Conservation (phyloP, 2,888 invertebrate genomes). For the Ophion ventricosus region DNA sequence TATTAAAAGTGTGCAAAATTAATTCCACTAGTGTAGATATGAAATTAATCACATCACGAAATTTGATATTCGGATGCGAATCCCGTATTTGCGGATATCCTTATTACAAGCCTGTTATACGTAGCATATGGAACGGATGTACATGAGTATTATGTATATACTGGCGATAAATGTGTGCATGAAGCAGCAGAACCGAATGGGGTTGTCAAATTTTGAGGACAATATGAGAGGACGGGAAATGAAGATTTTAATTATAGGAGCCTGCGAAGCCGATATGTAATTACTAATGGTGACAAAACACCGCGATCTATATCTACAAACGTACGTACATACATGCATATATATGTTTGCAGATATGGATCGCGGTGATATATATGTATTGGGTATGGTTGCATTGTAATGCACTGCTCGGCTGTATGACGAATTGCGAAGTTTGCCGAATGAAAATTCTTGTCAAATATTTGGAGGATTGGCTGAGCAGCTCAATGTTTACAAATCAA, state of each 20-base stretch:
- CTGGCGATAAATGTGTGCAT: neutral
- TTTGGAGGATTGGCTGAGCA: no score
- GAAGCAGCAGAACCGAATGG: neutral
- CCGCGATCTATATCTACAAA: neutral
- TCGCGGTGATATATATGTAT: no score
- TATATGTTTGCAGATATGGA: no score
- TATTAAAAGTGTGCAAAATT: no score
- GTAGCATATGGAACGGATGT: neutral
- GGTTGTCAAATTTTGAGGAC: constrained; percentile 27
- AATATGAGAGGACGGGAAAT: constrained; percentile 10
- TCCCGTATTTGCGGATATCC: constrained; percentile 47
- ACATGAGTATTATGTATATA: neutral
- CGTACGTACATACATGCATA: no score
- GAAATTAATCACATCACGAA: constrained; percentile 7
- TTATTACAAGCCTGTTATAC: constrained; percentile 10
- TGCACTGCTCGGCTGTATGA: no score
- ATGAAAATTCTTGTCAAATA: no score
- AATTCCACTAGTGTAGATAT: no score
- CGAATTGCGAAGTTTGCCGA: no score
- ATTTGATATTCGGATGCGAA: constrained; percentile 28
- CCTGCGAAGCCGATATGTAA: constrained; percentile 23
- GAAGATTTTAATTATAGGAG: constrained; percentile 30
- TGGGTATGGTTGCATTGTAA: no score
- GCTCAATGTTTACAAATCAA: no score
- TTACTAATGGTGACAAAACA: constrained; percentile 28